These are phyloP conservation scores for Meteorus sp. DNA, from an alignment of 1,140 invertebrate species.

Conservation along the genomic window DNA sequence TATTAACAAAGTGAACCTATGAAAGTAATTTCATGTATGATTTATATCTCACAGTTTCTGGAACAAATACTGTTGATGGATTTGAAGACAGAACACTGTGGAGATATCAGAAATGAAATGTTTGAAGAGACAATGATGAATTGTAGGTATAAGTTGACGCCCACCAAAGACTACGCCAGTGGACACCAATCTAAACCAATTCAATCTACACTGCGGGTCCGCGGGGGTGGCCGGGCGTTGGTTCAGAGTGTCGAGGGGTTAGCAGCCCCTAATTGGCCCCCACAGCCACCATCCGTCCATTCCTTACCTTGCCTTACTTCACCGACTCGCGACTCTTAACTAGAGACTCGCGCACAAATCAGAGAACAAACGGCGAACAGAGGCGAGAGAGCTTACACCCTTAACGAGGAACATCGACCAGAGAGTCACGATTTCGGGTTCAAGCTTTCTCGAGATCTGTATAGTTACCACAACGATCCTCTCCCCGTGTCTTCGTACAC, in stretches of 20 bases:
- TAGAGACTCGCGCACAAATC: conserved; percentile 33
- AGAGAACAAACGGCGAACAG: conserved; percentile 37
- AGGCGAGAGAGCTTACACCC: conserved; percentile 39
- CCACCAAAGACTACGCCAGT: conserved; percentile 38
- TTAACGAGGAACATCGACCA: conserved; percentile 30
- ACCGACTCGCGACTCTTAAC: conserved; percentile 38
- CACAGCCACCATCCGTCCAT: conserved; percentile 38
- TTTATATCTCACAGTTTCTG: too few species aligned
- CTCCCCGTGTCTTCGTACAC: too few species aligned
- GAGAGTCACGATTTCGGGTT: conserved; percentile 20
- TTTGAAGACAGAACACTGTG: too few species aligned
- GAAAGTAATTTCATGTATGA: too few species aligned
- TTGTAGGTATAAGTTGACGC: conserved; percentile 26
- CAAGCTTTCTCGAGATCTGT: conserved; percentile 17
- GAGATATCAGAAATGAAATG: background rate
- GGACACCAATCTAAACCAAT: conserved; percentile 48
- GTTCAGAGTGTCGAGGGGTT: conserved; percentile 41
- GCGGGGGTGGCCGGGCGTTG: conserved; percentile 36
- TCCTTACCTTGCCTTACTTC: conserved; percentile 28
- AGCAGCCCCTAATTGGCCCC: conserved; percentile 47
- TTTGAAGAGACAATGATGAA: background rate
- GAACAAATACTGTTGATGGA: too few species aligned
- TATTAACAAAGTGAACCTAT: too few species aligned
- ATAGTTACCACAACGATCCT: conserved; percentile 13
- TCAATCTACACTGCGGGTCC: conserved; percentile 48